phyloP scores from a whole-genome alignment of 2,113 vertebrate species.

The Rhynchopsitta pachyrhyncha region DNA sequence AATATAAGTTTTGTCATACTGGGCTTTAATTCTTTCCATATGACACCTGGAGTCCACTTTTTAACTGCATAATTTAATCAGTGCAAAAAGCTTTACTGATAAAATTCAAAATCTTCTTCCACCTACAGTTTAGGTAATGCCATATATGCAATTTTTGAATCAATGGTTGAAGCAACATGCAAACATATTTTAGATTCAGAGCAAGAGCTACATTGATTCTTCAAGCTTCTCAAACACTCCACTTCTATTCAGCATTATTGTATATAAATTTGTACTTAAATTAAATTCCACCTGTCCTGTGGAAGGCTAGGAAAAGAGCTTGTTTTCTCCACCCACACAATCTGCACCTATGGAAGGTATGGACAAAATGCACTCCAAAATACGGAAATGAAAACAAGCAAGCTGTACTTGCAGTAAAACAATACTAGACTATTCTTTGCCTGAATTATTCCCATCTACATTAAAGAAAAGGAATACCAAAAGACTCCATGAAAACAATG shows the following conservation, averaged over 20 bases:
- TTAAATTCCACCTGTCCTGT: neutral
- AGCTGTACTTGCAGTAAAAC: neutral
- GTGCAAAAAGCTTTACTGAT: neutral
- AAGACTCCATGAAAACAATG: neutral
- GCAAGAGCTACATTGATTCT: neutral
- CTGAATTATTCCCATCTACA: neutral
- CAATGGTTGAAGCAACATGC: neutral
- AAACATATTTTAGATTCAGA: neutral
- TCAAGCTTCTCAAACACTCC: neutral
- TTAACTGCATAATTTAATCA: neutral
- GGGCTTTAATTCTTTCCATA: neutral
- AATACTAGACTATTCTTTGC: neutral
- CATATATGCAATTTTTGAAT: neutral
- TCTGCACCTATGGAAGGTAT: neutral
- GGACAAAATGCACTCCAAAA: neutral
- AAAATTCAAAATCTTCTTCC: neutral
- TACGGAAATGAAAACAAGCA: neutral
- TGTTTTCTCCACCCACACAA: neutral
- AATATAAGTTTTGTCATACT: neutral
- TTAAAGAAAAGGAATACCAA: neutral
- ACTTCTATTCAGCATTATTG: neutral
- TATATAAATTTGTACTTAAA: neutral
- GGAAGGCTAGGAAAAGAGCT: neutral
- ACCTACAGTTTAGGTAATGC: neutral
- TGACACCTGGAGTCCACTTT: neutral